Evolutionary conservation across 2,113 vertebrate genomes (phyloP).

Genomic region (Hymenochirus boettgeri): DNA sequence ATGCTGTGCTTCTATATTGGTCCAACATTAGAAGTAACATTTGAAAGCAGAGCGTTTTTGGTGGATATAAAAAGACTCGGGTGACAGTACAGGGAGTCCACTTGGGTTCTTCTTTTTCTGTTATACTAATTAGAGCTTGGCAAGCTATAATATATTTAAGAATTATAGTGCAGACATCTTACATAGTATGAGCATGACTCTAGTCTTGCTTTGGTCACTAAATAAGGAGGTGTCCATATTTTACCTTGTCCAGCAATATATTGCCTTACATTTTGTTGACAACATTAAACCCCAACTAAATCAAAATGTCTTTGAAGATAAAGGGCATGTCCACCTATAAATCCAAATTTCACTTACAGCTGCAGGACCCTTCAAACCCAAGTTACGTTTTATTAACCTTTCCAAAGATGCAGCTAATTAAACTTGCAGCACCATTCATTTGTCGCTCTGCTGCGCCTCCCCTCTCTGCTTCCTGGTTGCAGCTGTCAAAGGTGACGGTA

Average conservation of each 20-base stretch:
- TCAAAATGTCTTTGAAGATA: neutral
- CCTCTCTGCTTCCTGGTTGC: too few relatives aligned
- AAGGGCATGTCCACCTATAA: too few relatives aligned
- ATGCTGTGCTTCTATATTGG: slow-evolving; percentile 31
- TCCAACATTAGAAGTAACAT: slow-evolving; percentile 7
- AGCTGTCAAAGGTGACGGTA: too few relatives aligned
- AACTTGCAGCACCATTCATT: too few relatives aligned
- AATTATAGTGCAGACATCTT: neutral
- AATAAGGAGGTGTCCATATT: slow-evolving; percentile 2
- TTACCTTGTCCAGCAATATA: neutral
- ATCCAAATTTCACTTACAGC: too few relatives aligned
- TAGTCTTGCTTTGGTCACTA: slow-evolving; percentile 9
- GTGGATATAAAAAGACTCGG: slow-evolving; percentile 31
- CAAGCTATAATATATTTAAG: neutral
- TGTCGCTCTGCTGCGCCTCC: too few relatives aligned
- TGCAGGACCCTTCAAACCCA: too few relatives aligned
- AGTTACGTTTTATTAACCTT: too few relatives aligned
- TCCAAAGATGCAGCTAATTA: too few relatives aligned
- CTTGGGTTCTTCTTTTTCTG: neutral
- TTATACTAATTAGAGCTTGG: slow-evolving; percentile 16
- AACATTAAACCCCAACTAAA: neutral
- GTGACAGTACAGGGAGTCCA: slow-evolving; percentile 5
- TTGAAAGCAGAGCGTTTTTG: slow-evolving; percentile 7
- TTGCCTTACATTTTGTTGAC: slow-evolving; percentile 7
- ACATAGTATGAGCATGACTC: slow-evolving; percentile 15